Evolutionary conservation across 2,888 invertebrate genomes (phyloP), one percentile per base, ranked within the genome.

Genomic region (Camptogramma bilineatum): DNA sequence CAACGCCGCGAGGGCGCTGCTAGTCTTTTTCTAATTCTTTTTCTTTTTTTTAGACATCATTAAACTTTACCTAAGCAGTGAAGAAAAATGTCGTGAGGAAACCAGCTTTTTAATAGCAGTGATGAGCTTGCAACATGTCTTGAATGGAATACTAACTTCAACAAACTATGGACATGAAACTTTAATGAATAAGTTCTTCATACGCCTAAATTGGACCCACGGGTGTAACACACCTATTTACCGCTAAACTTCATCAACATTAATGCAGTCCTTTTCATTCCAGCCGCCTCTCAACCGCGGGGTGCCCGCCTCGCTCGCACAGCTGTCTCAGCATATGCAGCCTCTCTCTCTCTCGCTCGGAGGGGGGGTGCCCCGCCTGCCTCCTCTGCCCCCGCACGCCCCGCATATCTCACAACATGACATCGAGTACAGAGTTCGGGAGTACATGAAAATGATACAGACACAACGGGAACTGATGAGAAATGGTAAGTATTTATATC

Each of bases 351-450:
- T 97, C 68, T 96, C 96, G 21, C 95, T 96, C 39, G 94, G 85
- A 48, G 86, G 85, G 9, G 91, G 94, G 0, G 92, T 94, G 0
- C 95, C 95, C 47, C 94, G 95, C 77, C 78, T 94, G 93, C 92
- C 93, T 85, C 94, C 94, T 82, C 59, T 94, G 83, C 85, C 94
- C 82, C 71, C 87, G 83, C 89, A 94, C 88, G 76, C 86, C 57
- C 94, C 94, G 10, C 95, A 95, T 71, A 90, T 95, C 62, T 93
- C 95, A 7, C 95, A 95, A 73, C 95, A 95, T 68, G 97, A 97
- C 79, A 94, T 97, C 66, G 97, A 97, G 82, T 95, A 95, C 65
- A 94, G 96, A 24, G 96, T 97, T 93, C 94, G 96, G 78, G 97
- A 97, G 77, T 97, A 97, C 83, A 94, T 97, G 78, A 97, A 96